Evolutionary conservation across 1,140 invertebrate species (phyloP).

Genomic region (Manduca sexta): DNA sequence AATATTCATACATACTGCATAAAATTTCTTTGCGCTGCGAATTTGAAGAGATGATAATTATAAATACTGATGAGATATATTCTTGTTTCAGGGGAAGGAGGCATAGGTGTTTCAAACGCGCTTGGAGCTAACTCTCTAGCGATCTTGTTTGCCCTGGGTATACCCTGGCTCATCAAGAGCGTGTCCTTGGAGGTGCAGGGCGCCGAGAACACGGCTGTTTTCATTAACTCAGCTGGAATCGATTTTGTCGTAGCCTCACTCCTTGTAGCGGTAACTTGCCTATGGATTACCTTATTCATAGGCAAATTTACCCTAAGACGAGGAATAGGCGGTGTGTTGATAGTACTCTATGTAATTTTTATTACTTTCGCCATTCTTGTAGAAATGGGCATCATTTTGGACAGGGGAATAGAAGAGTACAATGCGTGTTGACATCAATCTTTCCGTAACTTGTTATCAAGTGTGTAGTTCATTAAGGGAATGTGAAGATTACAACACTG

Average conservation of each 20-base stretch:
- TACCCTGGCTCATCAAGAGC: slow-evolving; percentile 88
- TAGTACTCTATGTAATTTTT: slow-evolving; percentile 76
- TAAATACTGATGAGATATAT: no score
- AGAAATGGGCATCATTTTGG: slow-evolving; percentile 51
- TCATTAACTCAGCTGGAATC: slow-evolving; percentile 76
- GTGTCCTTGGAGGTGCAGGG: slow-evolving; percentile 72
- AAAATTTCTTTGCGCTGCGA: no score
- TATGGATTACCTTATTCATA: slow-evolving; percentile 74
- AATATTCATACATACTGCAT: no score
- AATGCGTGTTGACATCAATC: neutral
- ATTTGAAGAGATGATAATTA: no score
- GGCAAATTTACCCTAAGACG: slow-evolving; percentile 76
- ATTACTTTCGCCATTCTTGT: slow-evolving; percentile 74
- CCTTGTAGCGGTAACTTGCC: slow-evolving; percentile 73
- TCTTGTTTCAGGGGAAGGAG: slow-evolving; percentile 80
- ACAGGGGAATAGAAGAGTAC: slow-evolving; percentile 13
- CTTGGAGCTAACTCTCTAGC: slow-evolving; percentile 90
- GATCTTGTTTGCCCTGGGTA: slow-evolving; percentile 87
- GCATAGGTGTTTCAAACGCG: slow-evolving; percentile 90
- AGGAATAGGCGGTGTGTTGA: slow-evolving; percentile 74
- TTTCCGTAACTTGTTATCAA: neutral
- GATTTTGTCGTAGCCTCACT: slow-evolving; percentile 79
- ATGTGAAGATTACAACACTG: neutral
- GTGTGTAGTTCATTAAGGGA: neutral
- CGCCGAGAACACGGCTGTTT: slow-evolving; percentile 45